phyloP scores from a whole-genome alignment of 2,113 vertebrate genomes.

The Silurus glanis region DNA sequence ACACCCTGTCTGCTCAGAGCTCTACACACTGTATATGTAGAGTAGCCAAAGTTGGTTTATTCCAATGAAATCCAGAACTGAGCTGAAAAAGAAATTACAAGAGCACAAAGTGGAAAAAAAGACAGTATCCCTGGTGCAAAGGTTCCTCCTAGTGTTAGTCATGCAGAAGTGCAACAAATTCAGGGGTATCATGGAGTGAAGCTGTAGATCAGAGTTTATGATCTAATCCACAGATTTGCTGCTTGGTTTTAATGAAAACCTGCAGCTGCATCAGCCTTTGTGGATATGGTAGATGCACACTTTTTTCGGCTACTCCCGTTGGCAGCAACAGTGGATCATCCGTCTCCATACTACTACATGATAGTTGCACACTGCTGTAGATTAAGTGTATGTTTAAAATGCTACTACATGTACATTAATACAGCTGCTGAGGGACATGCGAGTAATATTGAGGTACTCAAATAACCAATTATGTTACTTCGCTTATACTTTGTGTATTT shows the following conservation, averaged over 20 bases:
- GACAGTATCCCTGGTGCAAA: neutral
- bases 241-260: neutral
- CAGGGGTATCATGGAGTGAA: neutral
- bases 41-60: neutral
- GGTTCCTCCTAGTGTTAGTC: conserved; percentile 30
- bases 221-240: neutral
- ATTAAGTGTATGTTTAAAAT: conserved; percentile 17
- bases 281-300: neutral
- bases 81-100: neutral
- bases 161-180: conserved; percentile 24
- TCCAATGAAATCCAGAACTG: neutral
- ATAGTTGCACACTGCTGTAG: neutral
- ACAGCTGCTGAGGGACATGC: neutral
- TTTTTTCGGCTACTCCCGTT: neutral
- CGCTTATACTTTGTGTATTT: conserved; percentile 19
- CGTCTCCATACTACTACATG: too few species aligned
- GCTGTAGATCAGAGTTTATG: neutral
- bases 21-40: neutral
- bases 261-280: neutral
- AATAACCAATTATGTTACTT: neutral
- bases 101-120: conserved; percentile 1
- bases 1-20: conserved; percentile 28
- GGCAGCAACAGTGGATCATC: too few species aligned
- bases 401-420: conserved; percentile 14
- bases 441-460: neutral